phyloP scores from a whole-genome alignment of 30 jellyfish, hydroid and myxozoan species.

The Chrysaora quinquecirrha region DNA sequence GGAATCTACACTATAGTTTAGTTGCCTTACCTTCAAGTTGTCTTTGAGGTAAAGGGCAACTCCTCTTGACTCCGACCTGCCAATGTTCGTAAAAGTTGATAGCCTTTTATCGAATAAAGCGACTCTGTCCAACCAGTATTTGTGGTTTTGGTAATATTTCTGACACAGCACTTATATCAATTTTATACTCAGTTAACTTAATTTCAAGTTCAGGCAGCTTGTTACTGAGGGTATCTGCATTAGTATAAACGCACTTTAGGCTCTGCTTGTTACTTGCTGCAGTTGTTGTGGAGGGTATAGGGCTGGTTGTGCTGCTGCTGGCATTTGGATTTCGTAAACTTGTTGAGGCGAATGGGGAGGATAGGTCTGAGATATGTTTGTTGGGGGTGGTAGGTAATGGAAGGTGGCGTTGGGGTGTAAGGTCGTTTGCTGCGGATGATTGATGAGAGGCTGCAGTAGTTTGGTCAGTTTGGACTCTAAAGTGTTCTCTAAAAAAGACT shows the following conservation, averaged over 20 bases:
- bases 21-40: slow-evolving; percentile 8
- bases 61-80: background rate
- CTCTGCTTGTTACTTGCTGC: slow-evolving; percentile 20
- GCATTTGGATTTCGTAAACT: no score
- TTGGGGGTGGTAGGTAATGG: no score
- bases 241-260: slow-evolving; percentile 20
- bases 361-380: no score
- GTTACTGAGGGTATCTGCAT: slow-evolving; percentile 29
- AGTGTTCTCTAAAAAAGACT: no score
- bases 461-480: no score
- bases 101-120: slow-evolving; percentile 16
- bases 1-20: background rate
- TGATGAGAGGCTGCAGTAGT: no score
- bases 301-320: no score
- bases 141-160: slow-evolving; percentile 10
- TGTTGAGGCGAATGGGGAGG: no score
- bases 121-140: background rate
- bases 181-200: slow-evolving; percentile 5
- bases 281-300: no score
- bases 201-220: background rate
- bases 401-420: no score
- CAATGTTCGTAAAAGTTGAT: slow-evolving; percentile 13
- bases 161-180: slow-evolving; percentile 12
- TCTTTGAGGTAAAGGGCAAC: slow-evolving; percentile 1
- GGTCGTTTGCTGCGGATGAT: no score